Conservation (phyloP, 2,113 vertebrate genomes). For the Xyrauchen texanus region DNA sequence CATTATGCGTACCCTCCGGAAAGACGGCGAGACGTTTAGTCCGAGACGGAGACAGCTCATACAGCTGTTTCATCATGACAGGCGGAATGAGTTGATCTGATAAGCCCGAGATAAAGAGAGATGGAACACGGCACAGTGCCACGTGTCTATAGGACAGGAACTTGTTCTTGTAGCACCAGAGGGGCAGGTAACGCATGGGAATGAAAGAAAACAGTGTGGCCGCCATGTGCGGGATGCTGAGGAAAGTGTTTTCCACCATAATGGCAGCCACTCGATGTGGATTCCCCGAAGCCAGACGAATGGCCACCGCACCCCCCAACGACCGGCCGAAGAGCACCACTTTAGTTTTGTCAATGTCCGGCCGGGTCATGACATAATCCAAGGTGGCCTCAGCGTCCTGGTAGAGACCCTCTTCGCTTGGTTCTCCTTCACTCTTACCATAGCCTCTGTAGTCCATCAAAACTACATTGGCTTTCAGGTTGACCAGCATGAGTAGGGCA, state of each 20-base stretch:
- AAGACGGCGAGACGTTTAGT: conserved; percentile 97
- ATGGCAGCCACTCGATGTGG: conserved; percentile 93
- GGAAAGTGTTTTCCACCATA: conserved; percentile 97
- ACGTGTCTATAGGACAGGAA: conserved; percentile 95
- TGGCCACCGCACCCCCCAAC: conserved; percentile 92
- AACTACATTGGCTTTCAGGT: conserved; percentile 93
- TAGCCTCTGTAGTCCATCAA: conserved; percentile 96
- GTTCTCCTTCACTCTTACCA: conserved; percentile 95
- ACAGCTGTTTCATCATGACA: conserved; percentile 99
- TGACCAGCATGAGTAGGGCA: conserved; percentile 96
- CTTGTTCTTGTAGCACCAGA: conserved; percentile 99
- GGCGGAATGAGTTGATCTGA: conserved; percentile 98
- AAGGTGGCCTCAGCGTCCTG: conserved; percentile 92
- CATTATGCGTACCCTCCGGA: conserved; percentile 97
- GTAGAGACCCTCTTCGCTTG: conserved; percentile 91
- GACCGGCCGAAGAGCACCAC: conserved; percentile 96
- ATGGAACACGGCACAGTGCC: conserved; percentile 93
- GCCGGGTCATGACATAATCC: conserved; percentile 94
- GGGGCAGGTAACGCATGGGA: conserved; percentile 91
- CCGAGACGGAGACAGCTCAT: conserved; percentile 94
- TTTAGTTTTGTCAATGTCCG: conserved; percentile 97
- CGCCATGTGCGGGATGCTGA: conserved; percentile 98
- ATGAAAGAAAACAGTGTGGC: conserved; percentile 96
- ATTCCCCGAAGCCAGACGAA: conserved; percentile 92
- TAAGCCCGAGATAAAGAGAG: conserved; percentile 94